Conservation (phyloP, 2,113 vertebrate genomes). For the Pachypanchax playfairii region DNA sequence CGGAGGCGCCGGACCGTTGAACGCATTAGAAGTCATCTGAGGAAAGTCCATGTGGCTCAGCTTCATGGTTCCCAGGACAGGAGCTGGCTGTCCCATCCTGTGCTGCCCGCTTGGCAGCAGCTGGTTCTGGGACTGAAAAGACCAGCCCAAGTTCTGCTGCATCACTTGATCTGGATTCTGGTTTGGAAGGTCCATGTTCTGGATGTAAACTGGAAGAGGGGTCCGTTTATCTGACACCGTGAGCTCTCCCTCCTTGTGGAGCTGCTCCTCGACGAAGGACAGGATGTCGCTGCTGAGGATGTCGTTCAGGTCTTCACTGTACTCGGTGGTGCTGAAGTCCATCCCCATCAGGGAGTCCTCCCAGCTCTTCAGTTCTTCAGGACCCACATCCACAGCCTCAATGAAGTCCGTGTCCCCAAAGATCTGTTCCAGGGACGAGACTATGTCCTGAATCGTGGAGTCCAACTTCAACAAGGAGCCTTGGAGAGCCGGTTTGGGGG, state of each 20-base stretch:
- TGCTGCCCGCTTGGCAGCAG: slow-evolving; percentile 26
- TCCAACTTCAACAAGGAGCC: slow-evolving; percentile 36
- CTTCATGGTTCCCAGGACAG: slow-evolving; percentile 27
- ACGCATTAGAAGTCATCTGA: slow-evolving; percentile 11
- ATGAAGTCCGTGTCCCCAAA: slow-evolving; percentile 31
- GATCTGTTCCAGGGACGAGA: slow-evolving; percentile 73
- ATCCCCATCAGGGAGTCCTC: slow-evolving; percentile 73
- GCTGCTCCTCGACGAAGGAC: slow-evolving; percentile 70
- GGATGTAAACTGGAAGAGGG: slow-evolving; percentile 26
- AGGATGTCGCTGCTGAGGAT: slow-evolving; percentile 60
- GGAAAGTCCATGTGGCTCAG: slow-evolving; percentile 48
- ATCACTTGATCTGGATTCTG: slow-evolving; percentile 2
- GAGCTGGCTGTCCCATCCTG: not conserved
- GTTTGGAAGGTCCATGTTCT: slow-evolving; percentile 49
- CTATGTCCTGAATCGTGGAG: slow-evolving; percentile 56
- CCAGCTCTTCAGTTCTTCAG: slow-evolving; percentile 69
- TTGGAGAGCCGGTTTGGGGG: accelerated
- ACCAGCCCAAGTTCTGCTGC: slow-evolving; percentile 42
- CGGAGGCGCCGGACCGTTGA: slow-evolving; percentile 14
- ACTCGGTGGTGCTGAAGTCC: slow-evolving; percentile 31
- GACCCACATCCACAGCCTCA: slow-evolving; percentile 18
- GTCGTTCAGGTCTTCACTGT: slow-evolving; percentile 39
- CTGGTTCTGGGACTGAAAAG: slow-evolving; percentile 28
- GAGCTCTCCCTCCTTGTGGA: slow-evolving; percentile 61
- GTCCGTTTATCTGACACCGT: slow-evolving; percentile 31